Evolutionary conservation across 2,888 invertebrate species (phyloP).

Genomic region (Agrotis puta): DNA sequence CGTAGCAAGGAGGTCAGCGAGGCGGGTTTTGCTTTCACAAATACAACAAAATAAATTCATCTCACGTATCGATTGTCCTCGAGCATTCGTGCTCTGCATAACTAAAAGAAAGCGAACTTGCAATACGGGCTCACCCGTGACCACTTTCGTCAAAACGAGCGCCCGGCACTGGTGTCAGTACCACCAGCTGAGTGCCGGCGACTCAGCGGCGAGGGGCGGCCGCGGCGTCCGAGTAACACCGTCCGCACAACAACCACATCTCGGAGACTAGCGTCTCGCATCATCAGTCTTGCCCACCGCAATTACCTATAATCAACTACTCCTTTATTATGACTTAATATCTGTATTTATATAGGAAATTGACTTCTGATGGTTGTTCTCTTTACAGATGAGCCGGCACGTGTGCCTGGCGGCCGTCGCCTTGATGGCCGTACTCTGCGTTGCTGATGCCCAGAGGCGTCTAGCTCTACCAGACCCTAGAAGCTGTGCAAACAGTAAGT

Average conservation of each 20-base stretch:
- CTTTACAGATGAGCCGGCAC: constrained; percentile 86
- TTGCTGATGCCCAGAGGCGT: constrained; percentile 95
- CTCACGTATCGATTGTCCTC: constrained; percentile 91
- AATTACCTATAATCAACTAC: constrained; percentile 3
- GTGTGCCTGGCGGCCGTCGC: constrained; percentile 81
- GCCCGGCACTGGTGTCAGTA: constrained; percentile 46
- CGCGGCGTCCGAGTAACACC: constrained; percentile 23
- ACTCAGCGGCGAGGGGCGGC: constrained; percentile 14
- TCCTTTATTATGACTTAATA: constrained; percentile 1
- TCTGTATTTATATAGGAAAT: constrained; percentile 5
- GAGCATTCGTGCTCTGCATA: constrained; percentile 85
- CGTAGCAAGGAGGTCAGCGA: constrained; percentile 87
- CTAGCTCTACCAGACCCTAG: constrained; percentile 96
- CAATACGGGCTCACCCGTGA: constrained; percentile 80
- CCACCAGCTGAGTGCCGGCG: constrained; percentile 50
- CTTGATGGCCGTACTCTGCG: constrained; percentile 91
- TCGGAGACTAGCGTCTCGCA: constrained; percentile 25
- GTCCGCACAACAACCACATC: constrained; percentile 45
- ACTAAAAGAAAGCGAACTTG: constrained; percentile 90
- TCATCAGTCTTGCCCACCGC: constrained; percentile 24
- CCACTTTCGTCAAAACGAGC: constrained; percentile 81
- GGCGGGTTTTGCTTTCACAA: constrained; percentile 90
- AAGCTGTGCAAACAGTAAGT: constrained; percentile 97
- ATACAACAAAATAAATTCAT: constrained; percentile 91
- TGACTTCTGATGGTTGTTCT: constrained; percentile 48